phyloP scores from a whole-genome alignment of 2,113 vertebrate species.

The Rostratula benghalensis region DNA sequence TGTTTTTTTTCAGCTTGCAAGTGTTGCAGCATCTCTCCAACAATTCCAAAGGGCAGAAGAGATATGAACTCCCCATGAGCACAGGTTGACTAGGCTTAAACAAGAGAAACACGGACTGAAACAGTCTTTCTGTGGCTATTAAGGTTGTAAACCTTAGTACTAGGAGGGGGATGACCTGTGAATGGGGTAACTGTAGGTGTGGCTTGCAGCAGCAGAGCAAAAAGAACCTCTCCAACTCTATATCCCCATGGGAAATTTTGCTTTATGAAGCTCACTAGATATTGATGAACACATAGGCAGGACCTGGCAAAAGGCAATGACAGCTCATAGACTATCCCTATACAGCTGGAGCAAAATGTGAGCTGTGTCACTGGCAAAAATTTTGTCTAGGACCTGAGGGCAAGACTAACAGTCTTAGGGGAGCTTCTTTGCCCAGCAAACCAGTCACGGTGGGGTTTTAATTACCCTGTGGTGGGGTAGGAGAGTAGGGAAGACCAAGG shows the following conservation, averaged over 20 bases:
- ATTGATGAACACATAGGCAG: background rate
- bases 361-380: background rate
- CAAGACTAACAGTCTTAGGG: background rate
- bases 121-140: background rate
- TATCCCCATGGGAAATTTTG: background rate
- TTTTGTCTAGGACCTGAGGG: background rate
- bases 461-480: background rate
- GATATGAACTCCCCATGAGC: background rate
- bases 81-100: background rate
- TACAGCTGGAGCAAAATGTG: background rate
- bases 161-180: background rate
- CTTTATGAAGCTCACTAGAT: background rate
- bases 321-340: background rate
- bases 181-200: background rate
- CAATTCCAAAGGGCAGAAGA: background rate
- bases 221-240: background rate
- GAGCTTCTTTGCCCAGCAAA: background rate
- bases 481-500: background rate
- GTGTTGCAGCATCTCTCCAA: background rate
- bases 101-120: background rate
- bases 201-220: background rate
- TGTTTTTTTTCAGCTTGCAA: background rate
- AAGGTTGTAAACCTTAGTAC: background rate
- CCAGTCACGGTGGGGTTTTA: background rate
- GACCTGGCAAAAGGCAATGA: background rate